Evolutionary conservation across 2,797 vertebrate genomes (phyloP).

Genomic region (Lateolabrax maculatus): DNA sequence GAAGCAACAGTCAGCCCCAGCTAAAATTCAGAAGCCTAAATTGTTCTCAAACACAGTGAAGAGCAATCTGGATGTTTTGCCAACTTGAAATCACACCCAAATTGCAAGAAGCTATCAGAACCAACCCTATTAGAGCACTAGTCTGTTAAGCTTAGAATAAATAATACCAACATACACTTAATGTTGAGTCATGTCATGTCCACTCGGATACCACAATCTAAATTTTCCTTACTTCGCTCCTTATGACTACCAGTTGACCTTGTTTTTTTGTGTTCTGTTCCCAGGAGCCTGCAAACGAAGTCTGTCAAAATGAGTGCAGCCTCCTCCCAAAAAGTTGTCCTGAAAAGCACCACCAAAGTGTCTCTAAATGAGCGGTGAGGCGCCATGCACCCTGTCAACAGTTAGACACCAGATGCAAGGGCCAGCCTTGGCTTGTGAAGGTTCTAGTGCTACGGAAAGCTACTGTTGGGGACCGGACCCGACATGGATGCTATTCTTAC

Average conservation of each 20-base stretch:
- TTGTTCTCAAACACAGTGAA: too few species aligned
- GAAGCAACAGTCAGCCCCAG: too few species aligned
- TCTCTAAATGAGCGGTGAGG: constrained; percentile 99
- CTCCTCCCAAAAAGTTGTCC: constrained; percentile 97
- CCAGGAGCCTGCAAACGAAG: constrained; percentile 73
- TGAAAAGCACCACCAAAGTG: constrained; percentile 99
- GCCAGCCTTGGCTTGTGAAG: constrained; percentile 73
- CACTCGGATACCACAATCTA: not conserved
- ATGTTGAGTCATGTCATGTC: not conserved
- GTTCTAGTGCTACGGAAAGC: constrained; percentile 74
- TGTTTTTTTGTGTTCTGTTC: constrained; percentile 21
- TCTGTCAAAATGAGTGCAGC: constrained; percentile 91
- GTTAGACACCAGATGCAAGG: constrained; percentile 78
- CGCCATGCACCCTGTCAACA: constrained; percentile 87
- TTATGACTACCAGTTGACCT: not conserved
- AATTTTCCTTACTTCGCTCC: too few species aligned
- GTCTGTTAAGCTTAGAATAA: too few species aligned
- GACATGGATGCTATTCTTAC: constrained; percentile 73
- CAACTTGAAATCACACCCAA: not conserved
- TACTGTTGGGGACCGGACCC: constrained; percentile 73
- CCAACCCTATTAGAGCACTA: not conserved
- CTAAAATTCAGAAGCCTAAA: too few species aligned
- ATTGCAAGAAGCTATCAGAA: not conserved
- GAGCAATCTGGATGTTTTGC: too few species aligned
- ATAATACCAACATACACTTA: too few species aligned